phyloP scores from a whole-genome alignment of 1,140 invertebrate species.

The Caenorhabditis elegans region WBcel235 BX284606.5:11731001-11731500 shows the following conservation, averaged over 20 bases:
- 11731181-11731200: too few species aligned
- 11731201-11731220: not conserved
- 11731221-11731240: not conserved
- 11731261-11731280: constrained; percentile 25
- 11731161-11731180: too few species aligned
- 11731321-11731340: not conserved
- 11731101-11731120: too few species aligned
- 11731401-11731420: not conserved
- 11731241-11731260: not conserved
- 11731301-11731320: constrained; percentile 21
- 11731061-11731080: too few species aligned
- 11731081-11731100: too few species aligned
- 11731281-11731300: constrained; percentile 10
- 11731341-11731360: not conserved
- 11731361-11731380: not conserved
- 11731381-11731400: not conserved
- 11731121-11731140: too few species aligned
- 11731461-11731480: not conserved
- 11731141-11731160: too few species aligned
- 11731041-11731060: too few species aligned
- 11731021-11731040: too few species aligned
- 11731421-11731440: not conserved
- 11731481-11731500: not conserved
- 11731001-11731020: too few species aligned
- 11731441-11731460: not conserved